Percentiles rank a stretch among this genome's conserved stretches.
phyloP scores from a whole-genome alignment of 2,888 invertebrate genomes.

The Nesidiocoris tenuis region DNA sequence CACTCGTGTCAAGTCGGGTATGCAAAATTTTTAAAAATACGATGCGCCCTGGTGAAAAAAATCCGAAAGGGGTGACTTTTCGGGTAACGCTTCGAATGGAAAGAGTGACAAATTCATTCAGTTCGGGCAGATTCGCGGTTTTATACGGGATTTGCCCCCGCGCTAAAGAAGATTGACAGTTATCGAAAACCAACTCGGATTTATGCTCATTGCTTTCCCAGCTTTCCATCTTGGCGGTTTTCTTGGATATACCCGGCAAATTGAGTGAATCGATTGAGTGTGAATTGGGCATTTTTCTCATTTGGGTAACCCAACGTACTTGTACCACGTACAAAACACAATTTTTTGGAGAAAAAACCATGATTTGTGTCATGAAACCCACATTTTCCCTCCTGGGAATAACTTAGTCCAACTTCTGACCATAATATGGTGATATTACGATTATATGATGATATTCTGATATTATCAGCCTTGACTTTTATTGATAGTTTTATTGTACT shows the following conservation, averaged over 20 bases:
- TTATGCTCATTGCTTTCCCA: conserved; percentile 3
- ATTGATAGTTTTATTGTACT: too few species aligned
- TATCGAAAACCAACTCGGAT: conserved; percentile 2
- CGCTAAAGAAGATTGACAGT: conserved; percentile 3
- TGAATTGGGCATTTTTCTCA: too few species aligned
- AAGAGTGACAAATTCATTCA: conserved; percentile 5
- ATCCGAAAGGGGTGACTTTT: background rate
- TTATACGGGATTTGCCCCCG: background rate
- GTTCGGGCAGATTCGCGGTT: conserved; percentile 1
- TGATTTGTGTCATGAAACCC: too few species aligned
- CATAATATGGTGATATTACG: too few species aligned
- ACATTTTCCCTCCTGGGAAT: background rate
- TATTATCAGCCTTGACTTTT: too few species aligned
- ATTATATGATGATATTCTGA: too few species aligned
- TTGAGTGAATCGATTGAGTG: too few species aligned
- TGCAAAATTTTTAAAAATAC: background rate
- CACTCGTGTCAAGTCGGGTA: background rate
- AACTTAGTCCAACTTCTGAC: background rate
- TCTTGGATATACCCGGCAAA: too few species aligned
- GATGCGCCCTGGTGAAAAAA: background rate
- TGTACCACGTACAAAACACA: too few species aligned
- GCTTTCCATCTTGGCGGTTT: too few species aligned
- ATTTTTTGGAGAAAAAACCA: too few species aligned
- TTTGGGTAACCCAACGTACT: too few species aligned
- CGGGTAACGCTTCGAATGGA: background rate